These are phyloP conservation scores for Morpho helenor DNA, from an alignment of 2,888 invertebrate genomes.

Conservation along the genomic window DNA sequence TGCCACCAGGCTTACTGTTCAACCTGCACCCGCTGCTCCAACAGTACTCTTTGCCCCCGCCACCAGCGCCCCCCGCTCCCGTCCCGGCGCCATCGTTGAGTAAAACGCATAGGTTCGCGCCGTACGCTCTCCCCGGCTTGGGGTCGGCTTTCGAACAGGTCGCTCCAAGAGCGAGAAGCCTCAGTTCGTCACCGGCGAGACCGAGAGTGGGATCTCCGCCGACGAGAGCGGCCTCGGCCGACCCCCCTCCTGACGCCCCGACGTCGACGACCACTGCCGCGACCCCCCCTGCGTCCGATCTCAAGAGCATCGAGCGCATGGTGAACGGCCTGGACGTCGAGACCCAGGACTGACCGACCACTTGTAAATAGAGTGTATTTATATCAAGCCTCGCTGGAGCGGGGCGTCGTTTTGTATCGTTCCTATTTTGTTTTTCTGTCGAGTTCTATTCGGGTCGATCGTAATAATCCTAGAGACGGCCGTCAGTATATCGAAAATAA, in stretches of 20 bases:
- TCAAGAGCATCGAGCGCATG: slow-evolving; percentile 98
- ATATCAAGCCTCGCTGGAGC: slow-evolving; percentile 48
- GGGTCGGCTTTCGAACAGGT: slow-evolving; percentile 95
- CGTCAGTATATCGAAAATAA: slow-evolving; percentile 3
- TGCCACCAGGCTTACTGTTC: slow-evolving; percentile 91
- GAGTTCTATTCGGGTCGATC: slow-evolving; percentile 75
- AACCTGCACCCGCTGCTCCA: slow-evolving; percentile 94
- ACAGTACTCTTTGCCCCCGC: slow-evolving; percentile 89
- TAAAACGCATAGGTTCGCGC: slow-evolving; percentile 88
- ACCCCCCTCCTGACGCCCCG: slow-evolving; percentile 77
- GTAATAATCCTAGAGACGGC: slow-evolving; percentile 32
- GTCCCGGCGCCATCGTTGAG: slow-evolving; percentile 83
- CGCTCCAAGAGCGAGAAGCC: slow-evolving; percentile 85
- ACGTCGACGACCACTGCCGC: slow-evolving; percentile 50
- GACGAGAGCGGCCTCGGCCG: slow-evolving; percentile 72
- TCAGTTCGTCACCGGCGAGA: slow-evolving; percentile 80
- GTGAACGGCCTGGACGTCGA: slow-evolving; percentile 96
- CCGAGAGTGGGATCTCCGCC: slow-evolving; percentile 59
- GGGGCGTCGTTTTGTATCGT: slow-evolving; percentile 72
- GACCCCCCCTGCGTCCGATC: slow-evolving; percentile 86
- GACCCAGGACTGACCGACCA: slow-evolving; percentile 75
- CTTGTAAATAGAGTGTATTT: slow-evolving; percentile 75
- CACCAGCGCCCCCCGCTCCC: slow-evolving; percentile 80
- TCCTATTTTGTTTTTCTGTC: slow-evolving; percentile 77
- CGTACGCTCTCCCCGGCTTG: slow-evolving; percentile 89